Conservation (phyloP, 2,797 vertebrate species). For the Notolepis coatsorum region DNA sequence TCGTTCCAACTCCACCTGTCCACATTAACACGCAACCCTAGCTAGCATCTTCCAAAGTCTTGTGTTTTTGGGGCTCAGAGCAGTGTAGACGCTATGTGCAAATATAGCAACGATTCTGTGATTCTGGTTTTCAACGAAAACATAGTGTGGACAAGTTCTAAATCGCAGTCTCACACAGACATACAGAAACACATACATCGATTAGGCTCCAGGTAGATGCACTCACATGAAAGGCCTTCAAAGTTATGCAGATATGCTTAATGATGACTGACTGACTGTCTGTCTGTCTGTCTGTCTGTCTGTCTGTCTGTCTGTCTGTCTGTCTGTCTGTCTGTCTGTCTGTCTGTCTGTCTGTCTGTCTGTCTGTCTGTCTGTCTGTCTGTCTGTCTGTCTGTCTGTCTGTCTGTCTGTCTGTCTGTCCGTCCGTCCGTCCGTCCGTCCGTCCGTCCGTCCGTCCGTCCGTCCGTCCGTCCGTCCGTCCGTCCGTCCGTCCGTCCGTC, state of each 20-base stretch:
- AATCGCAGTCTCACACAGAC: background rate
- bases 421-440: background rate
- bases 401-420: background rate
- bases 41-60: too few relatives aligned
- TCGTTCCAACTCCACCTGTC: too few relatives aligned
- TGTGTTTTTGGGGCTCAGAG: too few relatives aligned
- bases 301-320: background rate
- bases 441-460: background rate
- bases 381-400: background rate
- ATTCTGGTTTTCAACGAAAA: too few relatives aligned
- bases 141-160: too few relatives aligned
- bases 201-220: background rate
- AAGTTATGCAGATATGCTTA: background rate
- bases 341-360: background rate
- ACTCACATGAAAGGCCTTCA: background rate
- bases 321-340: background rate
- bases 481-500: too few relatives aligned
- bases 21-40: too few relatives aligned
- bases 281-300: background rate
- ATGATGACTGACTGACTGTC: constrained; percentile 2
- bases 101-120: too few relatives aligned
- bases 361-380: background rate
- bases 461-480: background rate
- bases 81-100: too few relatives aligned
- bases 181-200: background rate